Conservation (phyloP, 2,797 vertebrate genomes). For the Enteromius fasciolatus region DNA sequence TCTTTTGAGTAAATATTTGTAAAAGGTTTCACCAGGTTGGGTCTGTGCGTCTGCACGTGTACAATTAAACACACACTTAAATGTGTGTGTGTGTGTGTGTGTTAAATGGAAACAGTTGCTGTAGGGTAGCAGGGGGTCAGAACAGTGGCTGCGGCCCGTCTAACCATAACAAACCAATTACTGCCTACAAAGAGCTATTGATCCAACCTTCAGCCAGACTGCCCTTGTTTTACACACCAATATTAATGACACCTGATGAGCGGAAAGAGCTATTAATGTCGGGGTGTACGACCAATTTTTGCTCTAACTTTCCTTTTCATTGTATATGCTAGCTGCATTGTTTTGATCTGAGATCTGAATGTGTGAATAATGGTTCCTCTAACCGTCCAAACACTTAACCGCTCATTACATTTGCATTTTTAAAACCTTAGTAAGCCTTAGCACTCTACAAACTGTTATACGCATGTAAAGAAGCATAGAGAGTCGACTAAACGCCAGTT, state of each 20-base stretch:
- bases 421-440: conserved; percentile 16
- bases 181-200: conserved; percentile 56
- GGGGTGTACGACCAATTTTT: neutral
- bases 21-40: neutral
- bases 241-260: conserved; percentile 28
- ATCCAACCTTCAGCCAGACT: conserved; percentile 43
- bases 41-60: neutral
- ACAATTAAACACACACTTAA: conserved; percentile 25
- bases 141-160: conserved; percentile 51
- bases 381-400: conserved; percentile 3
- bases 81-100: neutral
- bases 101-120: conserved; percentile 57
- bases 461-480: neutral
- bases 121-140: conserved; percentile 52
- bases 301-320: neutral
- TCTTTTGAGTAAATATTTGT: neutral
- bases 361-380: conserved; percentile 6
- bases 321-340: neutral
- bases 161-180: conserved; percentile 51
- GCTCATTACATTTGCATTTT: conserved; percentile 34
- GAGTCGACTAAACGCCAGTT: neutral
- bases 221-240: conserved; percentile 10
- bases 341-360: conserved; percentile 21
- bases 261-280: neutral
- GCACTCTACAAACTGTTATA: neutral